Conservation (phyloP, 2,113 vertebrate species). For the Microcebus ravelobensis region DNA sequence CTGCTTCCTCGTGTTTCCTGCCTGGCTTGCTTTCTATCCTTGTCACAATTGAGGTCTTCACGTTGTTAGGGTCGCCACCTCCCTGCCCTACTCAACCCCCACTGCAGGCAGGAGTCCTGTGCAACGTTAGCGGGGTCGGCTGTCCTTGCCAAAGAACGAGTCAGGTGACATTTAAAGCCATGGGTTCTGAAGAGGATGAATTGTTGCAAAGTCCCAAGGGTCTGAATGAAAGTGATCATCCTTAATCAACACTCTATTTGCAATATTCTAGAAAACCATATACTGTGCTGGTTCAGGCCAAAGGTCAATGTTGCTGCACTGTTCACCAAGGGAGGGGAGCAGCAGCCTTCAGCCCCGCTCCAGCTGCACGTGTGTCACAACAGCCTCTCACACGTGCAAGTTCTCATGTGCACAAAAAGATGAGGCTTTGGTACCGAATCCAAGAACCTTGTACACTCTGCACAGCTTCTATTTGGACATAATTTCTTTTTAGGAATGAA, state of each 20-base stretch:
- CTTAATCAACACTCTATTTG: neutral
- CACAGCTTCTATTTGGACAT: conserved; percentile 81
- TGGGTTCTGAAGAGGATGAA: neutral
- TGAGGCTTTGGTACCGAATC: conserved; percentile 49
- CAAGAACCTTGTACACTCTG: conserved; percentile 72
- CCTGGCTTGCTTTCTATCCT: neutral
- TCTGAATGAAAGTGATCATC: neutral
- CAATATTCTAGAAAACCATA: neutral
- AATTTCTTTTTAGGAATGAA: conserved; percentile 87
- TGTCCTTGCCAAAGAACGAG: neutral
- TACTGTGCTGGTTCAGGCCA: conserved; percentile 65
- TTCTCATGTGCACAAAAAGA: conserved; percentile 71
- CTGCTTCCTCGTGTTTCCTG: neutral
- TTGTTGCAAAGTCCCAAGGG: neutral
- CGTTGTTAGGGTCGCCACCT: neutral
- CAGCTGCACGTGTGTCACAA: neutral
- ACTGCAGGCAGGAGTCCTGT: neutral
- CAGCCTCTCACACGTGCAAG: neutral
- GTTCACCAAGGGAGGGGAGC: neutral
- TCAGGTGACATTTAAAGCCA: neutral
- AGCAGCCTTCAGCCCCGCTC: neutral
- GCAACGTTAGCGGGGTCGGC: rapidly evolving
- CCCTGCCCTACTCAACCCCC: neutral
- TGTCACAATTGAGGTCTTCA: neutral
- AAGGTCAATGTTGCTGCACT: conserved; percentile 32